A percentile compares a stretch with the other conserved stretches of the same genome.
phyloP scores from a whole-genome alignment of 2,797 vertebrate genomes.

The Etheostoma nigrum region DNA sequence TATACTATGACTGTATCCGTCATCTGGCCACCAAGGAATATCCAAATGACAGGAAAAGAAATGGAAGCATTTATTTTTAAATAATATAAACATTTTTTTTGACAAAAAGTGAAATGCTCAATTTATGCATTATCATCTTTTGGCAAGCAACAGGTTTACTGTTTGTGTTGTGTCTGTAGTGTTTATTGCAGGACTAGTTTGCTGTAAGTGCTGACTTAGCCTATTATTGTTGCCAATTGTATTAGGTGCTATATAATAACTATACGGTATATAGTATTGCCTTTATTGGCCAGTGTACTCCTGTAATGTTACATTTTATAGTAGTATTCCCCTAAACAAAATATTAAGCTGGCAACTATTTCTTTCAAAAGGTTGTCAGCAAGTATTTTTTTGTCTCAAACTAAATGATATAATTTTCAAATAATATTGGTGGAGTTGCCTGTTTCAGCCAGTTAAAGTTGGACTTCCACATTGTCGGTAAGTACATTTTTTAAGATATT shows the following conservation, averaged over 20 bases:
- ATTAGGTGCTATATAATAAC: not conserved
- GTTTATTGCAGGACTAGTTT: conserved; percentile 21
- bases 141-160: not conserved
- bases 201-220: not conserved
- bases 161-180: not conserved
- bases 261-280: not conserved
- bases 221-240: not conserved
- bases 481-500: not conserved
- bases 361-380: not conserved
- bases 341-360: not conserved
- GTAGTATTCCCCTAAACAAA: not conserved
- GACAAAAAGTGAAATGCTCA: not conserved
- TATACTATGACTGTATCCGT: conserved; percentile 20
- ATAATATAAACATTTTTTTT: not conserved
- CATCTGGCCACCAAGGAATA: conserved; percentile 13
- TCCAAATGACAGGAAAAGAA: conserved; percentile 5
- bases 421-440: not conserved
- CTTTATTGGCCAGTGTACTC: not conserved
- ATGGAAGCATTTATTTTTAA: not conserved
- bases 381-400: not conserved
- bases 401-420: not conserved
- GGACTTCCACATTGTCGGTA: not conserved
- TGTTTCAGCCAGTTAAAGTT: not conserved
- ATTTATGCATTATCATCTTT: not conserved
- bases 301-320: not conserved